A percentile compares a stretch with the other conserved stretches of the same genome.
Evolutionary conservation across 2,113 vertebrate species (phyloP).

Genomic region (Ameiurus melas): DNA sequence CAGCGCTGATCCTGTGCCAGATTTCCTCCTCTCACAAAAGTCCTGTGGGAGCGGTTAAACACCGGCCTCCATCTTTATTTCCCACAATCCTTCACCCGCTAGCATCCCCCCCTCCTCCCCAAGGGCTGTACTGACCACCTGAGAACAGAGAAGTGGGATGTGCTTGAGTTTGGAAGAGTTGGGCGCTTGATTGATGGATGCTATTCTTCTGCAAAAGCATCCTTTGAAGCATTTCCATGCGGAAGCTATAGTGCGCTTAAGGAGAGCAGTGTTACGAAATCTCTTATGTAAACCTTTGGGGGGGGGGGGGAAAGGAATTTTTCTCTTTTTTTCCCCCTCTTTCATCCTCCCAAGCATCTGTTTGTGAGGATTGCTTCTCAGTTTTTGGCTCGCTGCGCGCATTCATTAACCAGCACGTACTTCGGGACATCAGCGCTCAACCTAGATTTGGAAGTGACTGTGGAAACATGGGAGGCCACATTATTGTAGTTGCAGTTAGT

Average conservation of each 20-base stretch:
- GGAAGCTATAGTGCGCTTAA: constrained; percentile 24
- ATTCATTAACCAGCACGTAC: constrained; percentile 43
- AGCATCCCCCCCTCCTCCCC: constrained; percentile 17
- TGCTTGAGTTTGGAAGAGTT: not conserved
- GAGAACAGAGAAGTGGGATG: constrained; percentile 33
- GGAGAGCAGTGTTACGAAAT: constrained; percentile 44
- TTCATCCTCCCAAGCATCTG: constrained; percentile 48
- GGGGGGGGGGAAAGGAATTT: not conserved
- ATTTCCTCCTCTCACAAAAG: constrained; percentile 60
- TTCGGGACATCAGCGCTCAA: constrained; percentile 33
- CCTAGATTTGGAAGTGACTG: constrained; percentile 37
- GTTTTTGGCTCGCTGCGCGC: constrained; percentile 37
- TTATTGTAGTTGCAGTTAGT: constrained; percentile 15
- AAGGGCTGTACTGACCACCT: constrained; percentile 52
- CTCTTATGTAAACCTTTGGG: constrained; percentile 38
- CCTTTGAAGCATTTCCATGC: constrained; percentile 26
- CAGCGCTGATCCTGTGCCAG: constrained; percentile 55
- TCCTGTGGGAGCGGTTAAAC: constrained; percentile 58
- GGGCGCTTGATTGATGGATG: not conserved
- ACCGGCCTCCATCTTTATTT: constrained; percentile 35
- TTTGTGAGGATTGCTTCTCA: constrained; percentile 36
- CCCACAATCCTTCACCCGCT: constrained; percentile 41
- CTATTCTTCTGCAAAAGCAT: constrained; percentile 23
- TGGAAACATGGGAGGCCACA: not conserved
- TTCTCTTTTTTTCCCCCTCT: not conserved